Base-by-base conservation (phyloP, 2,113 vertebrate genomes). In the Silurus meridionalis region DNA sequence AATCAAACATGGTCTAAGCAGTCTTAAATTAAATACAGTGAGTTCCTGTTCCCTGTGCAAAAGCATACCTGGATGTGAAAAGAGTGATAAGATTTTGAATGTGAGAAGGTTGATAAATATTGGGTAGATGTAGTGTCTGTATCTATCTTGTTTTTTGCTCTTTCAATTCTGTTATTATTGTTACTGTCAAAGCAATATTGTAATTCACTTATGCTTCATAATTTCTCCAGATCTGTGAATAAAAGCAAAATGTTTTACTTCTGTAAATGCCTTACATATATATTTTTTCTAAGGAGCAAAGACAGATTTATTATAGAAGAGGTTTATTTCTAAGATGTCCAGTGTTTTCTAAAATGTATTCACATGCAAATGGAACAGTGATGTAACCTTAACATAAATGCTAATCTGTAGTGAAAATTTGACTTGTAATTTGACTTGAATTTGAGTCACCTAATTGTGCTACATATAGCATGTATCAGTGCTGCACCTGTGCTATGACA, bases 391-490 rank as follows among this genome's bases (percentile, higher is more conserved):
- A 60, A 69, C n/a, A 25, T 83, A 77, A 48, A 79, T 82, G 21
- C 81, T 55, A 84, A 8, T 46, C 25, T 78, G 13, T 67, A 46
- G 28, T 61, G 48, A n/a, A 67, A 83, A 69, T 23, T 69, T 48
- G 46, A 50, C 84, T 81, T 81, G 48, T 80, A 72, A 53, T 15
- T 17, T 63, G 21, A 37, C 37, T 37, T 37, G 2, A 37, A 37
- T 37, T 37, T 86, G 55, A 72, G 60, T 72, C 78, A 85, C 17
- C n/a, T 53, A 48, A 28, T 64, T 85, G 60, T 74, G 57, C 23
- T 25, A 83, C 14, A 61, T n/a, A 11, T 75, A n/a, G 10, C 50
- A 53, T 72, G 48, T 46, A 64, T 50, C 53, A n/a, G 50, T 25
- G 53, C 13, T 60, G 79, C 57, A 77, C 61, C 55, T 80, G 64